These are phyloP conservation scores for Rhopilema esculentum DNA, from an alignment of 30 jellyfish, hydroid and myxozoan genomes.

Conservation along the genomic window DNA sequence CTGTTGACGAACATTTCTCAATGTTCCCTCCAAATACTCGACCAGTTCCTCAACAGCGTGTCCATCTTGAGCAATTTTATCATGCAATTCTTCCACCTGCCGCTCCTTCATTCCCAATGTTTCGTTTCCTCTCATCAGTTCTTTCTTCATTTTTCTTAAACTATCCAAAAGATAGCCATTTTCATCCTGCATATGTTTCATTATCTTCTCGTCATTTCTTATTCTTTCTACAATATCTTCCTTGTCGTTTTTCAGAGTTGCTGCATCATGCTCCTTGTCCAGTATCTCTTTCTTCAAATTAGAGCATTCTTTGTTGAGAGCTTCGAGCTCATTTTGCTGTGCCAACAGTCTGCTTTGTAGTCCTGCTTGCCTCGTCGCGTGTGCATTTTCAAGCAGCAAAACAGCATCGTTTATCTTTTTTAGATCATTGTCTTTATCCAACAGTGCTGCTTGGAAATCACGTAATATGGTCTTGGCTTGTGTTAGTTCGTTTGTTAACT, in stretches of 20 bases:
- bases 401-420: constrained; percentile 69
- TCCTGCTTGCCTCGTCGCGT: constrained; percentile 56
- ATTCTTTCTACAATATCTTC: constrained; percentile 17
- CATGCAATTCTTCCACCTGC: constrained; percentile 20
- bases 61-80: constrained; percentile 25
- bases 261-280: constrained; percentile 23
- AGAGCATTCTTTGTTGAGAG: constrained; percentile 4
- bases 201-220: constrained; percentile 24
- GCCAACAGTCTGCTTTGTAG: constrained; percentile 15
- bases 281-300: constrained; percentile 7
- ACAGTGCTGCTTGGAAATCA: constrained; percentile 47
- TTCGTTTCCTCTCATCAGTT: constrained; percentile 12
- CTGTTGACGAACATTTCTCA: constrained; percentile 42
- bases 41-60: constrained; percentile 55
- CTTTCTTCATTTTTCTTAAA: constrained; percentile 2
- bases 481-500: constrained; percentile 28
- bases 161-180: constrained; percentile 3
- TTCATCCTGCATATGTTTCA: constrained; percentile 17
- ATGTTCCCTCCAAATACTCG: constrained; percentile 43
- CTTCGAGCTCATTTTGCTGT: constrained; percentile 39
- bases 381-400: constrained; percentile 47
- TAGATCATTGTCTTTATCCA: constrained; percentile 64
- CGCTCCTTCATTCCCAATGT: constrained; percentile 21
- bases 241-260: constrained; percentile 10
- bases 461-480: constrained; percentile 43